Percentiles rank a stretch among this genome's conserved stretches.
These are phyloP conservation scores for Atethmia centrago DNA, from an alignment of 2,888 invertebrate genomes.

Conservation along the genomic window DNA sequence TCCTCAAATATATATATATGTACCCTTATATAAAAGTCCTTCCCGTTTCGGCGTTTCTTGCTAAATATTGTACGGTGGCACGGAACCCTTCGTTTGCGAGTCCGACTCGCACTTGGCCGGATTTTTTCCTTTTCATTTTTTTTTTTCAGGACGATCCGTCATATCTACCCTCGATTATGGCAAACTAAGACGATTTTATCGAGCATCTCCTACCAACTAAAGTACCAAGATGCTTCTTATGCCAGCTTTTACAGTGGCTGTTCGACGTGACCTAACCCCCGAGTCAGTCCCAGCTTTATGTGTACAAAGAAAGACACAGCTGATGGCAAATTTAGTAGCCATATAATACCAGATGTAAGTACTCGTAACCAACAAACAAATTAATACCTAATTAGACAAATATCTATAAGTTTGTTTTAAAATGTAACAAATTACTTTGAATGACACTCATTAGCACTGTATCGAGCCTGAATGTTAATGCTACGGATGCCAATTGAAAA, in stretches of 20 bases:
- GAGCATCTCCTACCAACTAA: not conserved
- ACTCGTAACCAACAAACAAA: not conserved
- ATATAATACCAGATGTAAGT: not conserved
- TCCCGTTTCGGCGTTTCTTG: too few relatives aligned
- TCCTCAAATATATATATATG: too few relatives aligned
- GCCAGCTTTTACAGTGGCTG: too few relatives aligned
- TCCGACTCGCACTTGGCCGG: too few relatives aligned
- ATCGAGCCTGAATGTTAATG: slow-evolving; percentile 62
- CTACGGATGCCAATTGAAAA: slow-evolving; percentile 68
- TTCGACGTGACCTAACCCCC: not conserved
- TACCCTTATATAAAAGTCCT: too few relatives aligned
- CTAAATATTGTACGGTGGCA: too few relatives aligned
- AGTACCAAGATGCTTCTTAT: not conserved
- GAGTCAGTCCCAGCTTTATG: not conserved
- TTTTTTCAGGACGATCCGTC: not conserved
- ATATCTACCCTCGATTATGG: not conserved
- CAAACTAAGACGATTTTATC: not conserved
- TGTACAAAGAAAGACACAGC: not conserved
- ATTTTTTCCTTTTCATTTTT: too few relatives aligned
- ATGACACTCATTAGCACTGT: slow-evolving; percentile 62
- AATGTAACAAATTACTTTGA: slow-evolving; percentile 52
- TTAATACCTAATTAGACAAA: not conserved
- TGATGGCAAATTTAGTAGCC: not conserved
- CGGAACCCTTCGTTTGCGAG: too few relatives aligned
- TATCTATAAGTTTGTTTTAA: slow-evolving; percentile 17